These are phyloP conservation scores for Gobionotothen gibberifrons DNA, from an alignment of 2,797 vertebrate genomes.

Conservation along the genomic window DNA sequence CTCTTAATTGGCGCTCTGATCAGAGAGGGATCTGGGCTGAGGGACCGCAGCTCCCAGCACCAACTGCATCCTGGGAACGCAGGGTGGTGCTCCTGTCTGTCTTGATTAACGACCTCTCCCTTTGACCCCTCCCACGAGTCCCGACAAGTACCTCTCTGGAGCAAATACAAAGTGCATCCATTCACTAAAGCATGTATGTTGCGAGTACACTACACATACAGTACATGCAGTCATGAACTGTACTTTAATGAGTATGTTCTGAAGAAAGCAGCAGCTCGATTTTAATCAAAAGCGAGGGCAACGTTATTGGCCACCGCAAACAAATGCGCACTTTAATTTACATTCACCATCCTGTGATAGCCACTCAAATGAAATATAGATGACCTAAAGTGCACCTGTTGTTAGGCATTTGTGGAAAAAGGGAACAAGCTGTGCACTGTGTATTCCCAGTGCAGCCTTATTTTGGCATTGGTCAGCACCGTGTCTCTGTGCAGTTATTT, in stretches of 20 bases:
- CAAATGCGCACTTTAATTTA: constrained; percentile 21
- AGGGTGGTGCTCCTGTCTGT: constrained; percentile 68
- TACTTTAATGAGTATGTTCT: constrained; percentile 55
- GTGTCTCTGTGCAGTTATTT: constrained; percentile 59
- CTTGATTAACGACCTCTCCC: constrained; percentile 79
- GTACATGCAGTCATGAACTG: not conserved
- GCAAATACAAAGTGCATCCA: constrained; percentile 46
- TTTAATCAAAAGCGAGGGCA: constrained; percentile 46
- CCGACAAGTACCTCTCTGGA: constrained; percentile 56
- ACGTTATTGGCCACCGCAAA: constrained; percentile 31
- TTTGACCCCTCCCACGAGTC: constrained; percentile 72
- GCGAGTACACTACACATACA: not conserved
- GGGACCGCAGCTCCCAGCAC: constrained; percentile 59
- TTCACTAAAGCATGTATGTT: constrained; percentile 21
- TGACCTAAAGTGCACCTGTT: constrained; percentile 67
- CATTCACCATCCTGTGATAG: constrained; percentile 52
- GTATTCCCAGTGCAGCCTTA: constrained; percentile 43
- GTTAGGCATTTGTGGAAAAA: constrained; percentile 52
- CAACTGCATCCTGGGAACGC: constrained; percentile 58
- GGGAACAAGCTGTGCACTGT: constrained; percentile 21
- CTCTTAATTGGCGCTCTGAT: constrained; percentile 78
- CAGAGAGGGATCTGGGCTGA: constrained; percentile 61
- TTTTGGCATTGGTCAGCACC: constrained; percentile 60
- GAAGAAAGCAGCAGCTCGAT: constrained; percentile 22
- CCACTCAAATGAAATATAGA: constrained; percentile 68